Evolutionary conservation across 2,797 vertebrate species (phyloP), one percentile per base, ranked within the genome.

Genomic region (Crax fasciolata): DNA sequence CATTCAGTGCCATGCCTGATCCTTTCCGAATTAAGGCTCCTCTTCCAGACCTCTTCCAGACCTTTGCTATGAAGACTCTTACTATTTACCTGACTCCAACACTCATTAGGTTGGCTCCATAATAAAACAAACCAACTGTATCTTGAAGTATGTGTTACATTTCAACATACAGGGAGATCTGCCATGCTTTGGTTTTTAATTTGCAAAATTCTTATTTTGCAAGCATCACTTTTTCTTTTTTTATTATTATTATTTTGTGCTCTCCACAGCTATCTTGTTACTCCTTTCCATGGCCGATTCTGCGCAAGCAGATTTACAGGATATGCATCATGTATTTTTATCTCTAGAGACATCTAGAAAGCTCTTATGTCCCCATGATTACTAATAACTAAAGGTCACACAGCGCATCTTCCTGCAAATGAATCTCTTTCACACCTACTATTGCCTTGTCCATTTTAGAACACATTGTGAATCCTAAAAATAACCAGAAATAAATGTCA

Each of bases 401-500:
- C 2, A 89, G 21, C 23, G 48, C 24, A 57, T 54, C 11, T 63
- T 62, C 66, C 68, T 68, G n/a, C 65, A 92, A 85, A 90, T 3
- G 0, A 41, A 77, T 74, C 41, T 88, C 58, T 89, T 87, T 85
- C 38, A 18, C 46, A 89, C 23, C 39, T 89, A 58, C 21, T 74
- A 3, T 46, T 87, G 41, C 55, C 63, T 88, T 54, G 57, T 48
- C 54, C 21, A 68, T 87, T 89, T 89, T 39, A 61, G 68, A 95
- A 66, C 16, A 83, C 16, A 23, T 8, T 43, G 74, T 71, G 75
- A 89, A 63, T 74, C 59, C 78, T 87, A 84, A 92, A 94, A 92
- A 96, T 75, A 89, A 20, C 14, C 28, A 58, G 28, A 77, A 91
- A 73, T 10, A 87, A 91, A 90, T 19, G 52, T 80, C 57, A 90